phyloP scores from a whole-genome alignment of 1,140 invertebrate species.

The Battus philenor region DNA sequence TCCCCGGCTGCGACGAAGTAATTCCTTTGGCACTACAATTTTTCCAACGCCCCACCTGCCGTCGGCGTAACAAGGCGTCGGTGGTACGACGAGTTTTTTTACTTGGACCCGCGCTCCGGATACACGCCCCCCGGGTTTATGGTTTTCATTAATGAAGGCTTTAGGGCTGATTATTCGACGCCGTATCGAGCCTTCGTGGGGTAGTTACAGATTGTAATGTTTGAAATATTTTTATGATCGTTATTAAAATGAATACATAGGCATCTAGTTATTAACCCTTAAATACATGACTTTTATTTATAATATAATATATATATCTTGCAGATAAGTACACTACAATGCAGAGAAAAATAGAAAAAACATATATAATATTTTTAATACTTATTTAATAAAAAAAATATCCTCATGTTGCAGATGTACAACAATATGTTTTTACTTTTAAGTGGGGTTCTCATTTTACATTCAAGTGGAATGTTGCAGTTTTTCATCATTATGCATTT shows the following conservation, averaged over 20 bases:
- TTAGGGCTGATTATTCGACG: slow-evolving; percentile 61
- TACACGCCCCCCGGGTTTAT: slow-evolving; percentile 52
- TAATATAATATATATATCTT: too few relatives aligned
- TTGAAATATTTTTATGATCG: slow-evolving; percentile 12
- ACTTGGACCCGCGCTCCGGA: slow-evolving; percentile 50
- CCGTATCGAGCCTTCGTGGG: slow-evolving; percentile 51
- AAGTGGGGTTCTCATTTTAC: too few relatives aligned
- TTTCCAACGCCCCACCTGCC: slow-evolving; percentile 50
- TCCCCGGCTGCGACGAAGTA: slow-evolving; percentile 43
- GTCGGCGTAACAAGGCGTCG: slow-evolving; percentile 64
- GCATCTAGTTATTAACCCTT: too few relatives aligned
- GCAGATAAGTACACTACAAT: too few relatives aligned
- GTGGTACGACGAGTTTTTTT: slow-evolving; percentile 57
- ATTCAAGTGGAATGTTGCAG: too few relatives aligned
- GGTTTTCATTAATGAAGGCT: slow-evolving; percentile 70
- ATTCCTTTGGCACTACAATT: slow-evolving; percentile 62
- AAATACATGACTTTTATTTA: too few relatives aligned
- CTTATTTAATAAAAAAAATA: too few relatives aligned
- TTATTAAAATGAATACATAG: slow-evolving; percentile 8
- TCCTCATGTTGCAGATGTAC: too few relatives aligned
- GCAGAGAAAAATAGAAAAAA: too few relatives aligned
- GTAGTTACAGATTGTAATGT: slow-evolving; percentile 25
- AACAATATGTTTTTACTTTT: too few relatives aligned
- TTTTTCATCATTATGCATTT: too few relatives aligned
- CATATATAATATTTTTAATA: too few relatives aligned